Evolutionary conservation across 2,888 invertebrate genomes (phyloP), one percentile per base, ranked within the genome.

Genomic region (Rhagophthalmus giganteus): DNA sequence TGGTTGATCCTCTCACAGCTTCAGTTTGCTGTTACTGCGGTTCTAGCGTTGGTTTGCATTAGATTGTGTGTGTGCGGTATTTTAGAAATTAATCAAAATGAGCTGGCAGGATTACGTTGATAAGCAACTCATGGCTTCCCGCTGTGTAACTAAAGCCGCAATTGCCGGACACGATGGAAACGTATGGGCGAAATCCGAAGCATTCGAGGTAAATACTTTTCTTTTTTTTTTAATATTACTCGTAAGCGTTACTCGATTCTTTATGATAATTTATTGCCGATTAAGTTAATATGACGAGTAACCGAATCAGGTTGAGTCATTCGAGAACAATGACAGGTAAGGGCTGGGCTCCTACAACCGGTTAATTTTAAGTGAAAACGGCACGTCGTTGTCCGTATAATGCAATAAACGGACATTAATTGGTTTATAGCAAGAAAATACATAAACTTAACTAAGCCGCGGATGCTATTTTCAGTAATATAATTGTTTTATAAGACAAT

Each of bases 71-170:
- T 68, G 73, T 72, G 72, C 64, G 65, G 71, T 71, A 71, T 58
- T 66, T 61, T 63, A 55, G 44, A 63, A 50, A 49, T 45, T 59
- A 60, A 53, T 62, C 80, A 86, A 79, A 79, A 93, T 93, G 93
- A 93, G 92, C 88, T 94, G 94, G 94, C 93, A 94, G 88, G 93
- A 93, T 88, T 94, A 94, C 84, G 90, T 94, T 80, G 93, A 93
- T 83, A 93, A 92, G 85, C 94, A 94, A 83, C 87, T 94, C 82
- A 84, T 94, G 82, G 92, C 92, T 76, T 92, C 93, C 78, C 87
- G 88, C 79, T 93, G 92, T 87, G 92, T 94, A 74, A 88, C 88
- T 79, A 91, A 90, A 84, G 94, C 93, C 72, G 92, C 91, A 75
- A 94, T 94, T 79, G 91, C 90, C 76, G 94, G 94, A 78, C 92